Conservation (phyloP, 2,113 vertebrate species). For the Cavia porcellus region DNA sequence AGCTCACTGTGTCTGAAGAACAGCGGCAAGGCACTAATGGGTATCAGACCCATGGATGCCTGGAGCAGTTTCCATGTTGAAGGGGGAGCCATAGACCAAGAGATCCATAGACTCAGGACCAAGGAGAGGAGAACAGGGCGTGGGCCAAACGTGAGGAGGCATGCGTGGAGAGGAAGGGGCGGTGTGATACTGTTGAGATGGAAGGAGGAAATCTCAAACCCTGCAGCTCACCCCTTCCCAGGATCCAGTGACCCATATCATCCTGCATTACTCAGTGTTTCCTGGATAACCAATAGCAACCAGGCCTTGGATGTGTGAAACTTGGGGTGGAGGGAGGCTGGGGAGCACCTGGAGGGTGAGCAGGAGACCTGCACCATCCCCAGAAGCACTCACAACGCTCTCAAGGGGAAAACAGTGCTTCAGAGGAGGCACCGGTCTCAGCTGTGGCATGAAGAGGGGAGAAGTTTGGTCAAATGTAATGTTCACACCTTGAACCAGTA, state of each 20-base stretch:
- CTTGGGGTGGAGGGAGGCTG: slow-evolving; percentile 9
- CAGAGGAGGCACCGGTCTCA: neutral
- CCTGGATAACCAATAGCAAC: slow-evolving; percentile 73
- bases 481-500: neutral
- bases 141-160: neutral
- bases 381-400: neutral
- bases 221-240: slow-evolving; percentile 18
- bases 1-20: neutral
- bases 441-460: neutral
- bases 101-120: neutral
- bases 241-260: slow-evolving; percentile 54
- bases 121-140: neutral
- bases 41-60: neutral
- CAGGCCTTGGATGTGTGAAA: slow-evolving; percentile 50
- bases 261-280: slow-evolving; percentile 48
- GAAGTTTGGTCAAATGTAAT: neutral
- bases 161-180: neutral
- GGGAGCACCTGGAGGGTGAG: slow-evolving; percentile 62
- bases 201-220: slow-evolving; percentile 39
- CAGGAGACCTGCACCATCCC: neutral
- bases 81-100: neutral
- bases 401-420: neutral
- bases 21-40: neutral
- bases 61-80: neutral
- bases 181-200: neutral